A percentile compares a stretch with the other conserved stretches of the same genome.
These are phyloP conservation scores for Clostera curtula DNA, from an alignment of 2,888 invertebrate genomes.

Conservation along the genomic window DNA sequence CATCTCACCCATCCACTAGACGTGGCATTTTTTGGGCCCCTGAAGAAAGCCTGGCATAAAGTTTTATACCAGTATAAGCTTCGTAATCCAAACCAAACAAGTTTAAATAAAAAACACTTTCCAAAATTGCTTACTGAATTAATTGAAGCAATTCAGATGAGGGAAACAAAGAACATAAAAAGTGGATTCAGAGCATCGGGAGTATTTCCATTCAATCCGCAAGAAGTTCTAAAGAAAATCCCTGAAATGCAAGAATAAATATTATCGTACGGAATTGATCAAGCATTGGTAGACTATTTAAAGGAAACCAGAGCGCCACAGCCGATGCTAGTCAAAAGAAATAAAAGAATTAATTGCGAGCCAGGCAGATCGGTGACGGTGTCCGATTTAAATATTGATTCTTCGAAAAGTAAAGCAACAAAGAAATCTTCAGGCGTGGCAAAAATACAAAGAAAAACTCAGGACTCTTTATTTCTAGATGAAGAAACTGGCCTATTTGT, in stretches of 20 bases:
- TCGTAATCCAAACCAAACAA: neutral
- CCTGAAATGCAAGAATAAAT: slow-evolving; percentile 7
- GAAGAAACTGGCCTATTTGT: too few species aligned
- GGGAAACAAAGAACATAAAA: slow-evolving; percentile 8
- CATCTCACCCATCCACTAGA: slow-evolving; percentile 14
- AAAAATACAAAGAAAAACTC: too few species aligned
- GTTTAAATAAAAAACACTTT: slow-evolving; percentile 3
- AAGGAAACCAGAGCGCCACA: slow-evolving; percentile 1
- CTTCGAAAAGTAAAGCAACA: too few species aligned
- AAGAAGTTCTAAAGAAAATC: slow-evolving; percentile 13
- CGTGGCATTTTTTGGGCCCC: slow-evolving; percentile 13
- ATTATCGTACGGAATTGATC: slow-evolving; percentile 1
- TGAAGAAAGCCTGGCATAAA: slow-evolving; percentile 11
- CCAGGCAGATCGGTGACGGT: slow-evolving; percentile 2
- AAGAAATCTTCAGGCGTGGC: too few species aligned
- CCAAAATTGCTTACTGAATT: slow-evolving; percentile 1
- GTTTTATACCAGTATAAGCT: slow-evolving; percentile 1
- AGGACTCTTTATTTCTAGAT: too few species aligned
- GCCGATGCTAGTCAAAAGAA: neutral
- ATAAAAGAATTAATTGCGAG: slow-evolving; percentile 2
- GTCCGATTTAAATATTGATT: neutral
- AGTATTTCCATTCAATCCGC: slow-evolving; percentile 14
- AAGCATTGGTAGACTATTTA: slow-evolving; percentile 2
- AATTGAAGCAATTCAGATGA: neutral
- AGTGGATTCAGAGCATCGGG: slow-evolving; percentile 16